A percentile compares a stretch with the other conserved stretches of the same genome.
These are phyloP conservation scores for Achroia grisella DNA, from an alignment of 1,140 invertebrate species.

Conservation along the genomic window DNA sequence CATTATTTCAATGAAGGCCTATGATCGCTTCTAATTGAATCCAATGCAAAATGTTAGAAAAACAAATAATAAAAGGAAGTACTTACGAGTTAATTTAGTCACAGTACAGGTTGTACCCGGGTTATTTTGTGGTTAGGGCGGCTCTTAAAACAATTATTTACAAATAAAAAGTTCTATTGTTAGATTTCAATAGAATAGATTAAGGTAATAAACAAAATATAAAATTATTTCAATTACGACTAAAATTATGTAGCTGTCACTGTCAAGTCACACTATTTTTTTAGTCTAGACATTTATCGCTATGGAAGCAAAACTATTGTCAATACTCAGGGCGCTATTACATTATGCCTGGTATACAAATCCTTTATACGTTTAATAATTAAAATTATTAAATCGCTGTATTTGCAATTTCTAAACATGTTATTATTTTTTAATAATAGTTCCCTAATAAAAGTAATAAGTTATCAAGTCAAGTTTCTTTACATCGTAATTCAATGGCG, in stretches of 20 bases:
- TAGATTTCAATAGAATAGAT: neutral
- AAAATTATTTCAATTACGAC: constrained; percentile 8
- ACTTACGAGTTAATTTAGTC: neutral
- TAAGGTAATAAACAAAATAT: neutral
- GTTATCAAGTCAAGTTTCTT: too few relatives aligned
- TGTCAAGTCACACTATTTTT: neutral
- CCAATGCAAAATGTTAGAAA: neutral
- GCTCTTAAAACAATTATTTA: neutral
- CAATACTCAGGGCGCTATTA: too few relatives aligned
- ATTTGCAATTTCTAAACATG: too few relatives aligned
- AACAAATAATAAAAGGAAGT: neutral
- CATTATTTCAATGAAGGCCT: constrained; percentile 17
- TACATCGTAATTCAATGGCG: too few relatives aligned
- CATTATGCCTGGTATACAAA: too few relatives aligned
- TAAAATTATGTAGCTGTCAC: neutral
- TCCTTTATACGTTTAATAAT: too few relatives aligned
- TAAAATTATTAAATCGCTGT: too few relatives aligned
- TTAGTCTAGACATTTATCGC: neutral
- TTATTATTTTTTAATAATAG: too few relatives aligned
- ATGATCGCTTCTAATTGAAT: constrained; percentile 9
- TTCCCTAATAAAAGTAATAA: too few relatives aligned
- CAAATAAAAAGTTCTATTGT: neutral
- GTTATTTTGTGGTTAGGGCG: too few relatives aligned
- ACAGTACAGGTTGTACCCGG: neutral
- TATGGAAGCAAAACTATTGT: too few relatives aligned